Conservation (phyloP, 2,797 vertebrate genomes). For the Falco novaeseelandiae region DNA sequence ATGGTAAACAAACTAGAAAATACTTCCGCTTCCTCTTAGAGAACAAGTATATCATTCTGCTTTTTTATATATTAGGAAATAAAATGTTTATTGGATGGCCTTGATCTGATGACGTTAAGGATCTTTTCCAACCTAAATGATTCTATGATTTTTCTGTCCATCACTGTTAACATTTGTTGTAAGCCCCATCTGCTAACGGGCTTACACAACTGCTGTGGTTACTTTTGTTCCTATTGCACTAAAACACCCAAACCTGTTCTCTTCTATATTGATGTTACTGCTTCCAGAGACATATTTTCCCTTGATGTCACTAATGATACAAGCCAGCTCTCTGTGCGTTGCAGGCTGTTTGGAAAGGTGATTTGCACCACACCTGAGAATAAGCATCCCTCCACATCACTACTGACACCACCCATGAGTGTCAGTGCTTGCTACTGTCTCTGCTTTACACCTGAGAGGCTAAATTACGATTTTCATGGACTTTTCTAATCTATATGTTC, state of each 20-base stretch:
- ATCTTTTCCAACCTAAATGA: too few species aligned
- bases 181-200: neutral
- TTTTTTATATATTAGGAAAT: neutral
- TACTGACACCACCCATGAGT: neutral
- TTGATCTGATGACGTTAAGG: neutral
- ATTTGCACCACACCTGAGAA: accelerated
- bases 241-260: neutral
- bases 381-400: accelerated
- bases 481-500: neutral
- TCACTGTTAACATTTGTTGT: too few species aligned
- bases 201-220: neutral
- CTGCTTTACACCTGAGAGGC: neutral
- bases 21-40: neutral
- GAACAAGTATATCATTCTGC: neutral
- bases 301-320: accelerated
- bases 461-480: neutral
- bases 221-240: neutral
- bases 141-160: neutral
- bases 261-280: neutral
- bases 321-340: neutral
- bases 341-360: neutral
- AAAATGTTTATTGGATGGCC: neutral
- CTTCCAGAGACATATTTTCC: neutral
- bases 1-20: neutral
- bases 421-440: neutral